phyloP scores from a whole-genome alignment of 2,888 invertebrate genomes.

The Pantelozetes paolii region DNA sequence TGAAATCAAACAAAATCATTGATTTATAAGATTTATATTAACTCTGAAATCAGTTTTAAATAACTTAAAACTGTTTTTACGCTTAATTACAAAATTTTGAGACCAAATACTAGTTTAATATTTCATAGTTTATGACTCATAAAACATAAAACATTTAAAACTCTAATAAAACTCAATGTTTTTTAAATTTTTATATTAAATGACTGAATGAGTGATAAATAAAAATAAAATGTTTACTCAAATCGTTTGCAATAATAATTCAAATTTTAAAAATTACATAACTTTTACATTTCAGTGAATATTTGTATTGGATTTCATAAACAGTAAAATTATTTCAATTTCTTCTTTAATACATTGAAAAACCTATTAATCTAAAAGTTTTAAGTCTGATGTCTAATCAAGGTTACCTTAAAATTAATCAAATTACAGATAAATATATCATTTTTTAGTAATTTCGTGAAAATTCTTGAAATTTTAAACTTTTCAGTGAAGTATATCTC shows the following conservation, averaged over 20 bases:
- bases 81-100: slow-evolving; percentile 3
- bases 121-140: slow-evolving; percentile 12
- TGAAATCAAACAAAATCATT: slow-evolving; percentile 2
- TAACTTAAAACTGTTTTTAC: neutral
- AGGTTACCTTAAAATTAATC: too few species aligned
- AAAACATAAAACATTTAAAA: slow-evolving; percentile 6
- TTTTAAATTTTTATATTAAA: slow-evolving; percentile 1
- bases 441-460: too few species aligned
- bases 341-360: too few species aligned
- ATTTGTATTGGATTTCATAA: too few species aligned
- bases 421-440: too few species aligned
- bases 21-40: neutral
- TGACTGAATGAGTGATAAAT: too few species aligned
- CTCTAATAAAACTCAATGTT: neutral
- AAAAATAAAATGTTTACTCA: slow-evolving; percentile 1
- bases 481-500: too few species aligned
- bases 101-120: neutral
- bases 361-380: too few species aligned
- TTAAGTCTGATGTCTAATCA: too few species aligned
- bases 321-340: too few species aligned
- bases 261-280: neutral
- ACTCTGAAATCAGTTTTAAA: slow-evolving; percentile 1
- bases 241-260: neutral
- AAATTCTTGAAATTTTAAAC: too few species aligned
- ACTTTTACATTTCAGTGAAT: too few species aligned